Conservation (phyloP, 2,113 vertebrate genomes). For the Holacanthus passer region DNA sequence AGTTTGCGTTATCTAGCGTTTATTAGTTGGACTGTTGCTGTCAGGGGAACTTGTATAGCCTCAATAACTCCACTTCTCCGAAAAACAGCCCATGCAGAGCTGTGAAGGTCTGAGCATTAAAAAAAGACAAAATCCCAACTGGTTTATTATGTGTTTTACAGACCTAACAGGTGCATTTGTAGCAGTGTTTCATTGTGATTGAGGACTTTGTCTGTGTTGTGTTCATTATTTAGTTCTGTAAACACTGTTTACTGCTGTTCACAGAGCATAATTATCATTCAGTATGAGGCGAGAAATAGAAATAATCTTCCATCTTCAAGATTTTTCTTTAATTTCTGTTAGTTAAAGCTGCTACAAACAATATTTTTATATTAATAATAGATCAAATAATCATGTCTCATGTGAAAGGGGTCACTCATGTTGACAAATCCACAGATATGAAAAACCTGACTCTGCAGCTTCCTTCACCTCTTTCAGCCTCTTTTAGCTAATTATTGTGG, state of each 20-base stretch:
- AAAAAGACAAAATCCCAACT: conserved; percentile 29
- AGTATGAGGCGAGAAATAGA: too few species aligned
- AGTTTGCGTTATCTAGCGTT: conserved; percentile 56
- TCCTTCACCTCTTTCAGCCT: neutral
- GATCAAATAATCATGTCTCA: neutral
- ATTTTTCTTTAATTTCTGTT: too few species aligned
- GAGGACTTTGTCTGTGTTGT: neutral
- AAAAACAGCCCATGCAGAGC: conserved; percentile 1
- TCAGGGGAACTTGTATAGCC: conserved; percentile 34
- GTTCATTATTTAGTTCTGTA: conserved; percentile 4
- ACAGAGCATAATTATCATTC: neutral
- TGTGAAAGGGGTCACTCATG: too few species aligned
- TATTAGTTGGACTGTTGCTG: conserved; percentile 56
- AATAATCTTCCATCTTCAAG: too few species aligned
- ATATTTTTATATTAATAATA: neutral
- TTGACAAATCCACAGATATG: too few species aligned
- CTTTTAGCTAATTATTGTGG: neutral
- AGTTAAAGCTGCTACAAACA: neutral
- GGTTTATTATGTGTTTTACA: conserved; percentile 28
- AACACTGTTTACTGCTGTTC: neutral
- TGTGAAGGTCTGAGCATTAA: neutral
- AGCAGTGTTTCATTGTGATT: neutral
- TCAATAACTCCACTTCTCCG: conserved; percentile 31
- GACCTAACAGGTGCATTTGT: conserved; percentile 5
- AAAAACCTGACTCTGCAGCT: neutral